A percentile compares a stretch with the other conserved stretches of the same genome.
Conservation (phyloP, 2,113 vertebrate species). For the Heterotis niloticus region DNA sequence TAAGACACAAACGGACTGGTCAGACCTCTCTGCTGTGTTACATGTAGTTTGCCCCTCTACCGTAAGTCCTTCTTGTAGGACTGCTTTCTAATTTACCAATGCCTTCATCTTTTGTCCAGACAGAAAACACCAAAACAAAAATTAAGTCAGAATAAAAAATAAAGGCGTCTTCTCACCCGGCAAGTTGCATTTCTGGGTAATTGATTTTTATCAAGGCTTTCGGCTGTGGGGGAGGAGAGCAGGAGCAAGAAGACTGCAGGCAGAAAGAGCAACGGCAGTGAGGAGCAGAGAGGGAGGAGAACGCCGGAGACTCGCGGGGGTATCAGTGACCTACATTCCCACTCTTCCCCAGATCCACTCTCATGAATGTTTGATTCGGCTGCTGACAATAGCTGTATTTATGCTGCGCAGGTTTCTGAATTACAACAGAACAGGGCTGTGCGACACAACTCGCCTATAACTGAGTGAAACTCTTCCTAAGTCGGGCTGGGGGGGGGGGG, state of each 20-base stretch:
- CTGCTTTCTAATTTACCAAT: no score
- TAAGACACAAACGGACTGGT: no score
- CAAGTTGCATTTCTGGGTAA: no score
- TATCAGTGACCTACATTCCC: slow-evolving; percentile 67
- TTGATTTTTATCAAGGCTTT: background rate
- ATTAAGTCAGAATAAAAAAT: no score
- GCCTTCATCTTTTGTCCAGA: no score
- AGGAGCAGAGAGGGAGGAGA: slow-evolving; percentile 34
- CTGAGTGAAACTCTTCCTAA: slow-evolving; percentile 20
- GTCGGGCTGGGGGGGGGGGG: no score
- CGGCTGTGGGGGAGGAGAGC: background rate
- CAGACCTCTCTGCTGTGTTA: no score
- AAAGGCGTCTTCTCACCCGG: no score
- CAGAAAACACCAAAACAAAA: no score
- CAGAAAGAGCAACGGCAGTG: slow-evolving; percentile 41
- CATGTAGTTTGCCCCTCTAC: no score
- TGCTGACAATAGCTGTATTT: slow-evolving; percentile 65
- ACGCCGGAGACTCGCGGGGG: slow-evolving; percentile 46
- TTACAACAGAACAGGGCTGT: background rate
- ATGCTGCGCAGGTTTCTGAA: slow-evolving; percentile 58
- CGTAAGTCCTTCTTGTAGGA: no score
- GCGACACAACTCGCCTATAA: slow-evolving; percentile 32
- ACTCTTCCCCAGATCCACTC: slow-evolving; percentile 54
- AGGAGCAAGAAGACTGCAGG: background rate
- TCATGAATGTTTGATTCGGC: slow-evolving; percentile 71